Conservation (phyloP, 2,797 vertebrate genomes). For the Enteromius afrohamiltoni region DNA sequence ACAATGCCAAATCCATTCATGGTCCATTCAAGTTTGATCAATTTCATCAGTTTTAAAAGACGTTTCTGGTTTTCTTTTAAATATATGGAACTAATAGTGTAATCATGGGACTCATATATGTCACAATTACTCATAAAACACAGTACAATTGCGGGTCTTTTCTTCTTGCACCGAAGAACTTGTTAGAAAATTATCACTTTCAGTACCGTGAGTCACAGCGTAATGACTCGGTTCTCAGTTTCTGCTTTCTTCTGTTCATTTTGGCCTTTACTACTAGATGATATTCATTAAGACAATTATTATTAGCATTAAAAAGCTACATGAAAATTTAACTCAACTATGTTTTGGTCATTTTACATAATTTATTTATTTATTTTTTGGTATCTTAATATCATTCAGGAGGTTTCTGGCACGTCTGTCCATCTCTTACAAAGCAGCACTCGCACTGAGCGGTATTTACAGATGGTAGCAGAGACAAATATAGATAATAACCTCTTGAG, state of each 20-base stretch:
- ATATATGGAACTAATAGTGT: conserved; percentile 47
- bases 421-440: conserved; percentile 49
- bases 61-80: conserved; percentile 52
- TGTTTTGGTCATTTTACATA: too few species aligned
- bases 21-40: conserved; percentile 34
- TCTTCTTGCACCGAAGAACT: neutral
- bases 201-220: neutral
- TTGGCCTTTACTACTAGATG: neutral
- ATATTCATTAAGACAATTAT: neutral
- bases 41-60: conserved; percentile 48
- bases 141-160: conserved; percentile 48
- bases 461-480: conserved; percentile 33
- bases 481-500: conserved; percentile 43
- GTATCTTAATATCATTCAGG: neutral
- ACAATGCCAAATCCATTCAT: conserved; percentile 37
- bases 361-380: too few species aligned
- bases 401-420: conserved; percentile 45
- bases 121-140: conserved; percentile 51
- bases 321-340: neutral
- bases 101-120: conserved; percentile 58
- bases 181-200: conserved; percentile 10
- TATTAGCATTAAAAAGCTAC: neutral
- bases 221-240: neutral
- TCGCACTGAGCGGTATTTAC: conserved; percentile 51
- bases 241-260: conserved; percentile 3